Evolutionary conservation across 2,888 invertebrate genomes (phyloP).

Genomic region (Sclerodermus sp.): DNA sequence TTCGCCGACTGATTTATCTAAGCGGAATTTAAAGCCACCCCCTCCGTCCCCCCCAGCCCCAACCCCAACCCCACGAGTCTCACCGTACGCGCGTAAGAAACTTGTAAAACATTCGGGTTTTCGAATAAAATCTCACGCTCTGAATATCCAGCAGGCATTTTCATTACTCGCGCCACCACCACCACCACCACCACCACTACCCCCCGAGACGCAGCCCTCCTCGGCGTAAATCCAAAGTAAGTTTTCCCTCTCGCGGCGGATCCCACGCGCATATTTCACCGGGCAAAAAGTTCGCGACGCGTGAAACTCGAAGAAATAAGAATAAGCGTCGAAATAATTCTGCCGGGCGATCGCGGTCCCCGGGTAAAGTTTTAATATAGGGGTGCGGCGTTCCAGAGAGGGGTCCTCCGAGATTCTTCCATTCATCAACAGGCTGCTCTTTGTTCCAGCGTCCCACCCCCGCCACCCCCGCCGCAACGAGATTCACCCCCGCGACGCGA

Average conservation of each 20-base stretch:
- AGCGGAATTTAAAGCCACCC: too few species aligned
- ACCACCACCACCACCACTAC: not conserved
- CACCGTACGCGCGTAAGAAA: too few species aligned
- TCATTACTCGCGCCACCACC: too few species aligned
- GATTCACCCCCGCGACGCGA: too few species aligned
- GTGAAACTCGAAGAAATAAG: slow-evolving; percentile 23
- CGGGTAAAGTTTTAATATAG: slow-evolving; percentile 27
- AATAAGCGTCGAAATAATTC: slow-evolving; percentile 29
- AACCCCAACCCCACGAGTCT: too few species aligned
- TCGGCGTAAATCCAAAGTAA: slow-evolving; percentile 2
- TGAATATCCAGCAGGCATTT: too few species aligned
- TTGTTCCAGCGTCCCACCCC: slow-evolving; percentile 23
- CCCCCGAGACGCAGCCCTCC: not conserved
- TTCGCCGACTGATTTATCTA: too few species aligned
- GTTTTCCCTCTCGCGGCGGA: not conserved
- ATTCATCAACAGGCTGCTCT: slow-evolving; percentile 20
- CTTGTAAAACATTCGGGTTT: too few species aligned
- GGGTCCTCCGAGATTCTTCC: slow-evolving; percentile 18
- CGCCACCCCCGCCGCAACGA: not conserved
- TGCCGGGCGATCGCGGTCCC: slow-evolving; percentile 15
- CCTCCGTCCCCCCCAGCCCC: too few species aligned
- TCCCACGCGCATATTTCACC: not conserved
- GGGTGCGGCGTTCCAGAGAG: slow-evolving; percentile 15
- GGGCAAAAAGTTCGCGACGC: slow-evolving; percentile 17
- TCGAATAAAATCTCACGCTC: too few species aligned